Evolutionary conservation across 2,113 vertebrate species (phyloP).

Genomic region (Sakesphorus luctuosus): DNA sequence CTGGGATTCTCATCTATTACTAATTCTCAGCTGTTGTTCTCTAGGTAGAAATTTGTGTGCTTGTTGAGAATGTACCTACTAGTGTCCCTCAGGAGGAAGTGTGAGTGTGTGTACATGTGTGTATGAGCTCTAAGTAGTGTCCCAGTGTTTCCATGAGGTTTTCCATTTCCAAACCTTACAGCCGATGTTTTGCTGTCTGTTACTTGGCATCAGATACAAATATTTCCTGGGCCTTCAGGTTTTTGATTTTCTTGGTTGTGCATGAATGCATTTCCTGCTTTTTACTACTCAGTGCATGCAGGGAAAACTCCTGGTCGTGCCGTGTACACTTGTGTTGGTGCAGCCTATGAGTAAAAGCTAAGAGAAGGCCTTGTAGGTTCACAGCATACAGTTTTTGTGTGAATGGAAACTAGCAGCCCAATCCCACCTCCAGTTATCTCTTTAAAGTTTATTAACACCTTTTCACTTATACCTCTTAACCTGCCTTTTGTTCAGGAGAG

Average conservation of each 20-base stretch:
- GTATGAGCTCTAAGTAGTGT: not conserved
- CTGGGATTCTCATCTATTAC: not conserved
- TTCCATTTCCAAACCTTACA: not conserved
- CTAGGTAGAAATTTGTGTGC: not conserved
- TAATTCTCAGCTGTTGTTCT: not conserved
- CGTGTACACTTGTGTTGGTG: fast-evolving
- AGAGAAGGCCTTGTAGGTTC: not conserved
- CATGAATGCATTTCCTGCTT: not conserved
- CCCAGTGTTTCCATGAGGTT: not conserved
- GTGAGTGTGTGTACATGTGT: not conserved
- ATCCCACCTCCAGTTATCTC: not conserved
- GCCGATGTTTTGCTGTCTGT: not conserved
- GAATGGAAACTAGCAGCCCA: not conserved
- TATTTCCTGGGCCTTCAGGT: not conserved
- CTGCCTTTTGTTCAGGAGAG: not conserved
- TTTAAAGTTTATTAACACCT: not conserved
- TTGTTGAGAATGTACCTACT: not conserved
- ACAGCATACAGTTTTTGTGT: not conserved
- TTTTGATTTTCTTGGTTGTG: not conserved
- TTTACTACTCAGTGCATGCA: fast-evolving
- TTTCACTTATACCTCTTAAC: not conserved
- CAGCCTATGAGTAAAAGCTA: not conserved
- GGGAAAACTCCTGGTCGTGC: fast-evolving
- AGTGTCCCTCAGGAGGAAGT: not conserved
- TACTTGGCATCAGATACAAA: not conserved